These are phyloP conservation scores for Ormyrus thymus DNA, from an alignment of 2,888 invertebrate species.

Conservation along the genomic window DNA sequence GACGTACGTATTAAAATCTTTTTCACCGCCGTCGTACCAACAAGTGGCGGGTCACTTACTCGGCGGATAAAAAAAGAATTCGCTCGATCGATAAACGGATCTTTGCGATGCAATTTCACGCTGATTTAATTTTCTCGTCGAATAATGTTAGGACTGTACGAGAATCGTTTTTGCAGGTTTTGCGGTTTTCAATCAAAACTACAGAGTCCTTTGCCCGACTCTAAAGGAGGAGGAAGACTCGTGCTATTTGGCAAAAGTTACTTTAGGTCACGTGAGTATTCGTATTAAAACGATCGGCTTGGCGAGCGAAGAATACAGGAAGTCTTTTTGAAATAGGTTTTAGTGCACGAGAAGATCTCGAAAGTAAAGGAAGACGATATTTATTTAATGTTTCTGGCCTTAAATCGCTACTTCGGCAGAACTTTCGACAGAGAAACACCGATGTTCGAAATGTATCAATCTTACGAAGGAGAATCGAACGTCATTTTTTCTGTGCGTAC, in stretches of 20 bases:
- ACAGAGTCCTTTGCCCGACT: conserved; percentile 18
- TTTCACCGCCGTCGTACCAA: background rate
- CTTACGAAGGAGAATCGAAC: conserved; percentile 80
- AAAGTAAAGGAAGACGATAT: conserved; percentile 81
- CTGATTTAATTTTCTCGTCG: too few species aligned
- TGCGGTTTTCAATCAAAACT: conserved; percentile 26
- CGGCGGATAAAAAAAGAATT: too few species aligned
- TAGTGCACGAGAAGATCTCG: conserved; percentile 78
- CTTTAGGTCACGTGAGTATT: conserved; percentile 11
- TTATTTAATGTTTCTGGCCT: conserved; percentile 81
- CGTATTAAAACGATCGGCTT: conserved; percentile 35
- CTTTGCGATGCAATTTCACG: too few species aligned
- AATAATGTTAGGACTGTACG: background rate
- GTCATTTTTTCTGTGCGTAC: conserved; percentile 79
- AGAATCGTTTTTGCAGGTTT: conserved; percentile 1
- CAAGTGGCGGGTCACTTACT: too few species aligned
- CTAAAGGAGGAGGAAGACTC: background rate
- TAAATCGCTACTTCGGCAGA: conserved; percentile 84
- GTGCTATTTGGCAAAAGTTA: conserved; percentile 32
- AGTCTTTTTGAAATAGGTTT: conserved; percentile 75
- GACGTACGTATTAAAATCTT: conserved; percentile 73
- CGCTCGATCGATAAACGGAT: too few species aligned
- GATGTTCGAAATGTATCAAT: conserved; percentile 83
- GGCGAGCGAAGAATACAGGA: conserved; percentile 7
- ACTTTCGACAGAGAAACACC: conserved; percentile 77